phyloP scores from a whole-genome alignment of 2,113 vertebrate genomes.

The Triplophysa dalaica region DNA sequence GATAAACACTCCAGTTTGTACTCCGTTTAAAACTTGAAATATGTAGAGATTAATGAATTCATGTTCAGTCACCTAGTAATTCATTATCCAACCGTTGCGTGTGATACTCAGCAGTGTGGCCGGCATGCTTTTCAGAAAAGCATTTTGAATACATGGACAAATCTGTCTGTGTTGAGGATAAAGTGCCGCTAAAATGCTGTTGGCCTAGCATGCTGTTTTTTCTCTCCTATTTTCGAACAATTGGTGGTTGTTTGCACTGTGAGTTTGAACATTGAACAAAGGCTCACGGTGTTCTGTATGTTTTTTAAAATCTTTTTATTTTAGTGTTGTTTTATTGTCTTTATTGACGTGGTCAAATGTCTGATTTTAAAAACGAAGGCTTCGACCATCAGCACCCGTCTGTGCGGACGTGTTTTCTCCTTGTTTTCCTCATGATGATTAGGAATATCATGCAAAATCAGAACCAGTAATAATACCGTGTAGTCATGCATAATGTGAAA shows the following conservation, averaged over 20 bases:
- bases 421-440: slow-evolving; percentile 16
- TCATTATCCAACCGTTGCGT: slow-evolving; percentile 16
- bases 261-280: slow-evolving; percentile 60
- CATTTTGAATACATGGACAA: slow-evolving; percentile 64
- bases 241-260: slow-evolving; percentile 75
- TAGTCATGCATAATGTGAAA: slow-evolving; percentile 2
- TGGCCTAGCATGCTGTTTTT: neutral
- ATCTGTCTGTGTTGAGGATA: slow-evolving; percentile 69
- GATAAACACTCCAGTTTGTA: neutral
- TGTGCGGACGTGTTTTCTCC: neutral
- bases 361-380: neutral
- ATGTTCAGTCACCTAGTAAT: neutral
- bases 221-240: slow-evolving; percentile 65
- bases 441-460: slow-evolving; percentile 13
- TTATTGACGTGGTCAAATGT: neutral
- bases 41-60: neutral
- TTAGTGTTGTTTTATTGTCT: neutral
- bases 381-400: neutral
- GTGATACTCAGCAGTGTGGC: slow-evolving; percentile 3
- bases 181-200: slow-evolving; percentile 54
- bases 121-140: slow-evolving; percentile 3
- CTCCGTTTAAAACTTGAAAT: neutral
- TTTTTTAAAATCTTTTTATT: neutral
- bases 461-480: neutral
- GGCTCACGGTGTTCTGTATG: slow-evolving; percentile 46